These are phyloP conservation scores for Xiphophorus birchmanni DNA, from an alignment of 2,797 vertebrate genomes.

Conservation along the genomic window DNA sequence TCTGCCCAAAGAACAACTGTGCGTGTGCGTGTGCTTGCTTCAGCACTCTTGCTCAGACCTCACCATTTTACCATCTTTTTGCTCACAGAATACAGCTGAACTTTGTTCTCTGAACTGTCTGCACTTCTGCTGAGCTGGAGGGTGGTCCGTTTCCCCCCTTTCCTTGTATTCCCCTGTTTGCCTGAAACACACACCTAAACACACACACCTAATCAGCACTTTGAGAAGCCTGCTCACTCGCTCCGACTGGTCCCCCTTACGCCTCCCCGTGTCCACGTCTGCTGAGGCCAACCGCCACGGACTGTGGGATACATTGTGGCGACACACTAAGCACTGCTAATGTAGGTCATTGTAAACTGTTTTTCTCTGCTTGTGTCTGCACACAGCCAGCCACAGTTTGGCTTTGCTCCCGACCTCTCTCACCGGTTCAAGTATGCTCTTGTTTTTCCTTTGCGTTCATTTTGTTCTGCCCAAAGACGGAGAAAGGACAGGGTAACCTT, in stretches of 20 bases:
- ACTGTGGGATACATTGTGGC: slow-evolving; percentile 69
- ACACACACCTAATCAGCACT: slow-evolving; percentile 68
- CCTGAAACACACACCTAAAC: slow-evolving; percentile 65
- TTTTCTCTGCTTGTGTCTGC: slow-evolving; percentile 53
- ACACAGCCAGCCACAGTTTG: slow-evolving; percentile 44
- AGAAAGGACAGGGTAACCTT: neutral
- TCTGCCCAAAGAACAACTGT: slow-evolving; percentile 58
- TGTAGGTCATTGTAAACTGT: slow-evolving; percentile 70
- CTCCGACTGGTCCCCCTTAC: slow-evolving; percentile 6
- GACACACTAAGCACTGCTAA: slow-evolving; percentile 56
- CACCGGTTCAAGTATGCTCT: slow-evolving; percentile 36
- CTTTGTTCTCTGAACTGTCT: slow-evolving; percentile 71
- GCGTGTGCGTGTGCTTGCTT: neutral
- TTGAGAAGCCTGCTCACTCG: slow-evolving; percentile 34
- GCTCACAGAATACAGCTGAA: slow-evolving; percentile 71
- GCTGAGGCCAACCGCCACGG: slow-evolving; percentile 61
- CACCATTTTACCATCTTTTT: slow-evolving; percentile 65
- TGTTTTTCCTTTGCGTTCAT: slow-evolving; percentile 24
- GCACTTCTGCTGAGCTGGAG: slow-evolving; percentile 67
- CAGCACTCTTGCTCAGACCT: slow-evolving; percentile 41
- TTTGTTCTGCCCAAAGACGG: slow-evolving; percentile 17
- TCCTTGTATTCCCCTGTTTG: slow-evolving; percentile 70
- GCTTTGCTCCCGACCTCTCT: slow-evolving; percentile 37
- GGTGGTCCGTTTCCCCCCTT: slow-evolving; percentile 63
- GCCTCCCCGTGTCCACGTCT: slow-evolving; percentile 56